phyloP scores from a whole-genome alignment of 1,140 invertebrate species.

The Andricus grossulariae region DNA sequence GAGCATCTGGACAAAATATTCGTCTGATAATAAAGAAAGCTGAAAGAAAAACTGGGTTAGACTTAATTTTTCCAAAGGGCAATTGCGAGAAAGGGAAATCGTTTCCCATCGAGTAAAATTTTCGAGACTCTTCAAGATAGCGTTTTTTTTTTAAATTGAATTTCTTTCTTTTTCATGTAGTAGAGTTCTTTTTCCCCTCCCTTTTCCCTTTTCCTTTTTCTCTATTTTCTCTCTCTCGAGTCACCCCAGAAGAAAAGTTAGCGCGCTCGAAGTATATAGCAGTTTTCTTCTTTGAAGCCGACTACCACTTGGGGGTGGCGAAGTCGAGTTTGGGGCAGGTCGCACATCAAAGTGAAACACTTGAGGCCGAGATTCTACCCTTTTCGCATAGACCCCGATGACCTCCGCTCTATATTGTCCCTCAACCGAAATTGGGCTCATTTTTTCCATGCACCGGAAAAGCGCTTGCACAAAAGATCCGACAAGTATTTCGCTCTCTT shows the following conservation, averaged over 20 bases:
- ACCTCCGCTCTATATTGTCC: conserved; percentile 68
- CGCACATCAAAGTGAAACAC: conserved; percentile 74
- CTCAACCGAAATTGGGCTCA: conserved; percentile 67
- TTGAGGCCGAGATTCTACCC: conserved; percentile 71
- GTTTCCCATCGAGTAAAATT: conserved; percentile 23
- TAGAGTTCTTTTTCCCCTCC: conserved; percentile 20
- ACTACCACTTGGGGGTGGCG: conserved; percentile 63
- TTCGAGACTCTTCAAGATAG: conserved; percentile 3
- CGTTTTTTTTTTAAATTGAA: conserved; percentile 7
- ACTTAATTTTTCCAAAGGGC: neutral
- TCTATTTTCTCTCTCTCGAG: neutral
- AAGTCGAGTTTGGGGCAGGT: conserved; percentile 59
- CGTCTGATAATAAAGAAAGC: neutral
- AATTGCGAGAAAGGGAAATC: conserved; percentile 6
- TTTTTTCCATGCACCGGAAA: conserved; percentile 60
- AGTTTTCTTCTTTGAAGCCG: conserved; percentile 73
- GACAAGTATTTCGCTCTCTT: conserved; percentile 24
- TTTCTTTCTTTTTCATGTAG: conserved; percentile 25
- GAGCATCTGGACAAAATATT: neutral
- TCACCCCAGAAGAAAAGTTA: conserved; percentile 53
- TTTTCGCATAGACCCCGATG: conserved; percentile 60
- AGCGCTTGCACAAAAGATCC: conserved; percentile 42
- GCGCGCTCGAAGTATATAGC: conserved; percentile 60
- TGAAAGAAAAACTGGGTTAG: neutral
- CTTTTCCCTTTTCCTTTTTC: conserved; percentile 35